Conservation (phyloP, 2,888 invertebrate genomes). For the Drosophila pseudotakahashii region DNA sequence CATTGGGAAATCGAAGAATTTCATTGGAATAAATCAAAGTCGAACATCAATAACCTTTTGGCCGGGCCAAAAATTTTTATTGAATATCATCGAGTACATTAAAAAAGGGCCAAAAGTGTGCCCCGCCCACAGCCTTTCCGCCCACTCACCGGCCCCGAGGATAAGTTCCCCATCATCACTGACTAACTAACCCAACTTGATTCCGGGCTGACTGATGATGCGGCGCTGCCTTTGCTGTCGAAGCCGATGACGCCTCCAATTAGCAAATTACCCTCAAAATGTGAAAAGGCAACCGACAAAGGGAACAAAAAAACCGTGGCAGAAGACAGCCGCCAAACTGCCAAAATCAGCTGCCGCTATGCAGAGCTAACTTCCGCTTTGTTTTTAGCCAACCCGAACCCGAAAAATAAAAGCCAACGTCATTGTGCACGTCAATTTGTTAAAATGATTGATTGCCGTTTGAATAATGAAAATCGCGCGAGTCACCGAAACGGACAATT, state of each 20-base stretch:
- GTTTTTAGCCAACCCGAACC: constrained; percentile 57
- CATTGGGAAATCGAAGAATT: neutral
- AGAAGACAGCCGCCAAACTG: constrained; percentile 63
- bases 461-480: constrained; percentile 75
- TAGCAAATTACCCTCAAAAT: constrained; percentile 75
- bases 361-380: constrained; percentile 65
- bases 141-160: neutral
- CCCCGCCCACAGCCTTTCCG: constrained; percentile 8
- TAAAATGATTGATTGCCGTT: constrained; percentile 79
- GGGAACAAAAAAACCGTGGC: constrained; percentile 21
- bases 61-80: constrained; percentile 50
- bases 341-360: constrained; percentile 72
- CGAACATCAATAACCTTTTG: constrained; percentile 29
- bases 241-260: constrained; percentile 77
- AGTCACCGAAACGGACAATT: constrained; percentile 66
- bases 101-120: constrained; percentile 35
- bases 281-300: constrained; percentile 38
- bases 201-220: constrained; percentile 74
- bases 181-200: constrained; percentile 58
- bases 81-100: constrained; percentile 71
- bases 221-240: constrained; percentile 45
- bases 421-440: constrained; percentile 79
- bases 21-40: constrained; percentile 30
- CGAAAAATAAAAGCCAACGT: constrained; percentile 61
- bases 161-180: constrained; percentile 38